A percentile compares a stretch with the other conserved stretches of the same genome.
These are phyloP conservation scores for Lordiphosa mommai DNA, from an alignment of 1,140 invertebrate genomes.

Conservation along the genomic window DNA sequence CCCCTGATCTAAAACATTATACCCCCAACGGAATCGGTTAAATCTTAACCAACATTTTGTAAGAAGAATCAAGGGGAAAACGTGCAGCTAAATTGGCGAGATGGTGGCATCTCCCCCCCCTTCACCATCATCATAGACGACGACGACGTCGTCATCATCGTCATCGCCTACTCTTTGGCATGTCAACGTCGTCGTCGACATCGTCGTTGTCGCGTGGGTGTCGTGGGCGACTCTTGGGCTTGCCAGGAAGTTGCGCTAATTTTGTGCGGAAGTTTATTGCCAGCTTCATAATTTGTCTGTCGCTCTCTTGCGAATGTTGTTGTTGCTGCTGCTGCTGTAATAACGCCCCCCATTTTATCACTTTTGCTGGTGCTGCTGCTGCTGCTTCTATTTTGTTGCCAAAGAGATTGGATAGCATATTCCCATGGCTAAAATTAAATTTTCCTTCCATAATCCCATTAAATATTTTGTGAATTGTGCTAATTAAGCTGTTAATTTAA, in stretches of 20 bases:
- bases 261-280: slow-evolving; percentile 69
- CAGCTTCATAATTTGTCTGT: slow-evolving; percentile 65
- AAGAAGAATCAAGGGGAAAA: no score
- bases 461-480: slow-evolving; percentile 64
- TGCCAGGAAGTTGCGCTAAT: slow-evolving; percentile 65
- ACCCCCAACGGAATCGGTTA: no score
- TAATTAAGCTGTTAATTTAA: slow-evolving; percentile 66
- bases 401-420: slow-evolving; percentile 29
- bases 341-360: slow-evolving; percentile 10
- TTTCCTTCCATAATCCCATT: slow-evolving; percentile 53
- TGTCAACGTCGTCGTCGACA: slow-evolving; percentile 23
- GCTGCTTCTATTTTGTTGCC: slow-evolving; percentile 42
- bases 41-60: no score
- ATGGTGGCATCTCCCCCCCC: slow-evolving; percentile 6
- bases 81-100: no score
- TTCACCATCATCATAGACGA: slow-evolving; percentile 19
- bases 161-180: slow-evolving; percentile 27
- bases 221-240: slow-evolving; percentile 39
- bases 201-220: not conserved
- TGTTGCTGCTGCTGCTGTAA: slow-evolving; percentile 11
- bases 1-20: no score
- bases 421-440: slow-evolving; percentile 46
- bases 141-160: slow-evolving; percentile 20
- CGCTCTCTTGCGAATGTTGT: slow-evolving; percentile 13
- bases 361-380: slow-evolving; percentile 11